These are phyloP conservation scores for Amblyornis subalaris DNA, from an alignment of 2,113 vertebrate species.

Conservation along the genomic window DNA sequence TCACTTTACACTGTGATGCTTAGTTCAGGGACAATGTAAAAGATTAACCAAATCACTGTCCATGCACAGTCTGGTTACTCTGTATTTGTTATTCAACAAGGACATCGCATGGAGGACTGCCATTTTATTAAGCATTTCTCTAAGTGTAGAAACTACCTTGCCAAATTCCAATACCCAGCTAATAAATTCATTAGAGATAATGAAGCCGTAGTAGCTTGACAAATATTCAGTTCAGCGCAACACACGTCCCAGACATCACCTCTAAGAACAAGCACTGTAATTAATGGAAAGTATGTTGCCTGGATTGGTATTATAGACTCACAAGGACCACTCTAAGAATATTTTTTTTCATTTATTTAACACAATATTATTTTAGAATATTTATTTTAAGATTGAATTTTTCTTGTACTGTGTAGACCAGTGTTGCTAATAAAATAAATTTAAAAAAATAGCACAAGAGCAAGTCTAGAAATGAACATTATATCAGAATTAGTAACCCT, in stretches of 20 bases:
- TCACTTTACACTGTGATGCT: constrained; percentile 26
- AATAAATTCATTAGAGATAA: neutral
- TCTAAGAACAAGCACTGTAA: neutral
- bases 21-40: constrained; percentile 67
- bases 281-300: neutral
- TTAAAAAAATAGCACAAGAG: neutral
- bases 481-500: neutral
- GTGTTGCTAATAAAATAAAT: neutral
- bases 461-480: neutral
- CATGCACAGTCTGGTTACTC: neutral
- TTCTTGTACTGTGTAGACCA: neutral
- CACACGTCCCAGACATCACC: neutral
- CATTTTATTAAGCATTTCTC: neutral
- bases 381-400: neutral
- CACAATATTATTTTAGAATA: neutral
- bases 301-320: neutral
- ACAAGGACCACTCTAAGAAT: neutral
- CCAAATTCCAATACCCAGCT: neutral
- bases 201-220: neutral
- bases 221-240: neutral
- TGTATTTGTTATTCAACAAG: neutral
- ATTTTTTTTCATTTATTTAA: neutral
- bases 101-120: neutral
- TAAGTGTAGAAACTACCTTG: neutral
- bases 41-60: neutral